A percentile compares a stretch with the other conserved stretches of the same genome.
Evolutionary conservation across 2,888 invertebrate genomes (phyloP).

Genomic region (Tachina fera): DNA sequence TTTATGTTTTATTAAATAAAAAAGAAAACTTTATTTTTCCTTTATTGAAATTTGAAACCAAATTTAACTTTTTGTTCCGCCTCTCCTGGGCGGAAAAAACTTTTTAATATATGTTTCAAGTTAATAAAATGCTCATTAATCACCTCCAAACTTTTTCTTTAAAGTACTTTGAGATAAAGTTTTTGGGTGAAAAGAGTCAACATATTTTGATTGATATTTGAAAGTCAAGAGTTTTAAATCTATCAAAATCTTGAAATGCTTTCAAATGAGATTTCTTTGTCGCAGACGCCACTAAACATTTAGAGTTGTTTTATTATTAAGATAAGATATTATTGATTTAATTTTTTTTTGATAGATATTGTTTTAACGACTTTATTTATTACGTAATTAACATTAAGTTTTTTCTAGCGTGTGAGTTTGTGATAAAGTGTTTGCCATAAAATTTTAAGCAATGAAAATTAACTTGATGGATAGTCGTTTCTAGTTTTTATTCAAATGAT

Average conservation of each 20-base stretch:
- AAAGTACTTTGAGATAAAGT: neutral
- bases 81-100: no score
- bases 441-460: neutral
- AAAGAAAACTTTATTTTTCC: no score
- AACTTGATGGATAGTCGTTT: constrained; percentile 19
- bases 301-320: constrained; percentile 14
- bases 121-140: neutral
- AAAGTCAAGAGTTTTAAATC: neutral
- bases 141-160: neutral
- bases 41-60: no score
- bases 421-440: neutral
- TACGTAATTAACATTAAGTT: constrained; percentile 6
- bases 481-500: neutral
- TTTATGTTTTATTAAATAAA: no score
- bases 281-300: constrained; percentile 2
- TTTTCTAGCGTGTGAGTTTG: neutral
- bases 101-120: no score
- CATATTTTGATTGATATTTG: constrained; percentile 5
- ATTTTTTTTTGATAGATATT: neutral
- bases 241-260: constrained; percentile 1
- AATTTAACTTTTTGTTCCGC: no score
- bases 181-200: neutral
- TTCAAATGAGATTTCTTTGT: neutral
- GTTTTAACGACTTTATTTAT: constrained; percentile 34
- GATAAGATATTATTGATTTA: constrained; percentile 21